Conservation (phyloP, 2,113 vertebrate genomes). For the Pygoscelis antarcticus region DNA sequence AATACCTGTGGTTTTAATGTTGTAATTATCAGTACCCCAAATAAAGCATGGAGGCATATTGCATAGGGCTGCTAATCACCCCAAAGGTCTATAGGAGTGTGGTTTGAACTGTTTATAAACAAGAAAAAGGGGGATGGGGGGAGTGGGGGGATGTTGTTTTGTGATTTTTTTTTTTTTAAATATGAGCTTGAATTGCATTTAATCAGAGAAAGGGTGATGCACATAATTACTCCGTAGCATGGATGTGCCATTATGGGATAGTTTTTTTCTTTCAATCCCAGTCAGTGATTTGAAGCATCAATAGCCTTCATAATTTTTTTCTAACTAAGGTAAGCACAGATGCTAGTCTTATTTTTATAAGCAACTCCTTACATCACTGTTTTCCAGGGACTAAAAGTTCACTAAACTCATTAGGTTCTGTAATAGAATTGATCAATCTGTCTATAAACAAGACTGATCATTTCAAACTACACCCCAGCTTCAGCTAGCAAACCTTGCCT, state of each 20-base stretch:
- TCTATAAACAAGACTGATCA: neutral
- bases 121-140: neutral
- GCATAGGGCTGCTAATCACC: neutral
- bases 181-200: neutral
- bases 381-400: slow-evolving; percentile 8
- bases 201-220: neutral
- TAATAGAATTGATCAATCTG: neutral
- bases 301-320: neutral
- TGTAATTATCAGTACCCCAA: neutral
- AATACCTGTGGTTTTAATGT: neutral
- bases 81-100: neutral
- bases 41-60: accelerated
- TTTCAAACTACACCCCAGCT: neutral
- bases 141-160: accelerated
- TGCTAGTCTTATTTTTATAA: neutral
- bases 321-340: neutral
- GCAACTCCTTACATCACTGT: neutral
- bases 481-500: neutral
- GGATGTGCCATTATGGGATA: neutral
- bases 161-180: neutral
- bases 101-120: neutral
- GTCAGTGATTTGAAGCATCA: neutral
- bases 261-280: neutral
- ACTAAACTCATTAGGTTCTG: neutral
- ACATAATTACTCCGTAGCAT: neutral